Base-by-base conservation (phyloP, 2,113 vertebrate species). In the Corythornis madagascariensis region DNA sequence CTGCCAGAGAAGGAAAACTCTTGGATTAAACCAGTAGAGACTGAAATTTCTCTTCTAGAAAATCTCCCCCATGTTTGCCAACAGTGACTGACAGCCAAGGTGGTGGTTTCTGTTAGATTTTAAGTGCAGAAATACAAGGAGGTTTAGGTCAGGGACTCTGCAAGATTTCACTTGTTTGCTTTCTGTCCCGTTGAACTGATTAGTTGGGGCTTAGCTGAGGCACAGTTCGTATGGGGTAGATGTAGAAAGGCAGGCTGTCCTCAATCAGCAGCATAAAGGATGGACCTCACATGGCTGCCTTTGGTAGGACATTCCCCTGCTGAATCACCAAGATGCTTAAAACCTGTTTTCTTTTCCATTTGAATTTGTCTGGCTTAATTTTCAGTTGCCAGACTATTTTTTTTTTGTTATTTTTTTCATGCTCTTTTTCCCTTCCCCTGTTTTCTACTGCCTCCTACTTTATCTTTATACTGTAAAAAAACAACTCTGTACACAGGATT, bases 271-370 rank as follows among this genome's bases (percentile, higher is more conserved):
- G 29, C 7, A 11, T 26, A 59, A 77, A 93, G 70, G 64, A 63
- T 63, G 26, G 53, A 82, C 35, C 35, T 90, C 61, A 80, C 35
- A 74, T 52, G 25, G 52, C 35, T 93, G 56, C 26, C 61, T 86
- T 86, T 56, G n/a, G 56, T 43, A 83, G 40, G 38, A 71, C 16
- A 40, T 59, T 66, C 11, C 31, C 33, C 12, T 88, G 48, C 22
- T 88, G 79, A 88, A 90, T 86, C 79, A 83, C 22, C 26, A 48
- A 2, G 19, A 48, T 45, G n/a, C 28, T 67, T 91, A 86, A 95
- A 94, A 74, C 9, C 31, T 75, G 56, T 83, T 90, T 94, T 80
- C 56, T 91, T 92, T 90, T 35, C 22, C 66, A 48, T 77, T 66
- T 64, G 50, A 43, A 9, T 33, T 89, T 80, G 60, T 71, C 56